These are phyloP conservation scores for Leontocebus nigricollis DNA, from an alignment of 2,797 vertebrate genomes.

Conservation along the genomic window DNA sequence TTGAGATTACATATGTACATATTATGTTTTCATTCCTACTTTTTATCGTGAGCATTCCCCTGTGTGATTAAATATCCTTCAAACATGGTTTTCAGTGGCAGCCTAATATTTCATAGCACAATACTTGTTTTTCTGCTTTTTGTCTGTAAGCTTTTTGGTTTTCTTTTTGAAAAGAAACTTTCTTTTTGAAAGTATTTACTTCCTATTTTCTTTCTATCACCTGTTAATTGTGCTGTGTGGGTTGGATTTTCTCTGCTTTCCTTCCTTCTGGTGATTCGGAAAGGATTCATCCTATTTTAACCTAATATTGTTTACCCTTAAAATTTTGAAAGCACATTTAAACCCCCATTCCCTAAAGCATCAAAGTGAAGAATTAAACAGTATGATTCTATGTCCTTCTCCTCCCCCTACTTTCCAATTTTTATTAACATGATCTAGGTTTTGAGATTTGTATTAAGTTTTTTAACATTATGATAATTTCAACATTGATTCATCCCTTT, in stretches of 20 bases:
- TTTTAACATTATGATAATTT: constrained; percentile 34
- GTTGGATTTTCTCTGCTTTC: constrained; percentile 21
- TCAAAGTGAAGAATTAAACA: constrained; percentile 26
- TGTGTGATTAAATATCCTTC: not conserved
- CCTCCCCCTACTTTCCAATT: not conserved
- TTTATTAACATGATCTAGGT: not conserved
- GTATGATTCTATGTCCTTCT: not conserved
- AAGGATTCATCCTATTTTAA: constrained; percentile 37
- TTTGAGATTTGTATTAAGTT: not conserved
- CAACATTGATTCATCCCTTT: not conserved
- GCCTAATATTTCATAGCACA: not conserved
- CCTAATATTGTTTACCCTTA: not conserved
- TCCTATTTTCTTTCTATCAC: constrained; percentile 10
- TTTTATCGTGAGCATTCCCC: not conserved
- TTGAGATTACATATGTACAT: not conserved
- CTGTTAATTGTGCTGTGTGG: not conserved
- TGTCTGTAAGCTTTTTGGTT: not conserved
- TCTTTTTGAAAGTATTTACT: too few species aligned
- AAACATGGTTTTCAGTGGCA: not conserved
- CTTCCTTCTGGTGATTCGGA: constrained; percentile 23
- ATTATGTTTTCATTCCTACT: not conserved
- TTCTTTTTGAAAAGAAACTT: not conserved
- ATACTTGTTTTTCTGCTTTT: not conserved
- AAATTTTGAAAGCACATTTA: constrained; percentile 20
- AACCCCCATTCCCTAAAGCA: not conserved